phyloP scores from a whole-genome alignment of 2,797 vertebrate species.

The Syngnathus rostellatus region DNA sequence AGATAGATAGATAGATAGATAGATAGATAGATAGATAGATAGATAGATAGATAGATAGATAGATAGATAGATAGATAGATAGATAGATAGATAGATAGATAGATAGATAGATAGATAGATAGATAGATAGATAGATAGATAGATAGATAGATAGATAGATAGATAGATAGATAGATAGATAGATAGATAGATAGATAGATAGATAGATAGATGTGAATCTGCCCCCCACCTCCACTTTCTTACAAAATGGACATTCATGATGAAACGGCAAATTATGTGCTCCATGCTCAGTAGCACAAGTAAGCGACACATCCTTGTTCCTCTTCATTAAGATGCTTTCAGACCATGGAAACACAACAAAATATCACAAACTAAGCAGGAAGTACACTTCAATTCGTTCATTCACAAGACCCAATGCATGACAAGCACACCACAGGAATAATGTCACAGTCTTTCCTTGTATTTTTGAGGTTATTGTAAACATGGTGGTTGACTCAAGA shows the following conservation, averaged over 20 bases:
- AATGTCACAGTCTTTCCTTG: conserved; percentile 35
- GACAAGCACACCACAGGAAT: conserved; percentile 42
- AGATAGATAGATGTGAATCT: too few species aligned
- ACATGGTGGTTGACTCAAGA: conserved; percentile 30
- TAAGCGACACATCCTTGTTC: conserved; percentile 18
- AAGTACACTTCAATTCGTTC: conserved; percentile 48
- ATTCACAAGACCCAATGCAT: conserved; percentile 59
- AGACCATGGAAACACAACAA: conserved; percentile 28
- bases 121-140: too few species aligned
- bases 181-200: too few species aligned
- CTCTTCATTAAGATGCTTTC: conserved; percentile 31
- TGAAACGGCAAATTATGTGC: conserved; percentile 13
- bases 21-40: too few species aligned
- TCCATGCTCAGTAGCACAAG: conserved; percentile 8
- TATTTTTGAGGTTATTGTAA: conserved; percentile 42
- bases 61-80: too few species aligned
- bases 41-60: too few species aligned
- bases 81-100: too few species aligned
- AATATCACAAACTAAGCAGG: conserved; percentile 28
- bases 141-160: too few species aligned
- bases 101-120: too few species aligned
- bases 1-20: too few species aligned
- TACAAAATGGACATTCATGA: conserved; percentile 15
- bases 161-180: too few species aligned
- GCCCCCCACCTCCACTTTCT: too few species aligned